These are phyloP conservation scores for Lepidochrysops patricia DNA, from an alignment of 2,888 invertebrate species.

Conservation along the genomic window DNA sequence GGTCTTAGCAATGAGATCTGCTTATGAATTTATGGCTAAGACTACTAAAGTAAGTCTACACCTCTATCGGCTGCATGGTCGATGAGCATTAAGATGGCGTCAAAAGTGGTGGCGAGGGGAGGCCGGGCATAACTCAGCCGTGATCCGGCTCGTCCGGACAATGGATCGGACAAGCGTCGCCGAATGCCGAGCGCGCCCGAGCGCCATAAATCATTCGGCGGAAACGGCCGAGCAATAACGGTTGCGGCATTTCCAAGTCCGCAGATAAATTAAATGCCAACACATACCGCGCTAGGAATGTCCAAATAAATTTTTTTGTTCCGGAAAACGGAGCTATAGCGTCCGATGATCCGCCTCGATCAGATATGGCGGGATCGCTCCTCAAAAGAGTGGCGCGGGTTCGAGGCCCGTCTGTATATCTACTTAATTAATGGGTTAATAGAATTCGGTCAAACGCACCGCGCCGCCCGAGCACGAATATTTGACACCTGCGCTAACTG, in stretches of 20 bases:
- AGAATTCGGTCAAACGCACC: background rate
- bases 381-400: slow-evolving; percentile 54
- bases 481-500: too few relatives aligned
- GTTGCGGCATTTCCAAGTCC: slow-evolving; percentile 61
- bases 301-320: slow-evolving; percentile 69
- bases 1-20: too few relatives aligned
- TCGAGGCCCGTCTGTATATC: slow-evolving; percentile 63
- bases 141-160: slow-evolving; percentile 60
- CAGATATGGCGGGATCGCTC: slow-evolving; percentile 71
- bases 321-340: slow-evolving; percentile 70
- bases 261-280: slow-evolving; percentile 72
- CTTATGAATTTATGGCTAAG: too few relatives aligned
- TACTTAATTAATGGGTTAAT: slow-evolving; percentile 61
- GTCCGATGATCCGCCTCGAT: slow-evolving; percentile 60
- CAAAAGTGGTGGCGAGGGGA: slow-evolving; percentile 49
- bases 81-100: slow-evolving; percentile 57
- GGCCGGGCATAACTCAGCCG: slow-evolving; percentile 60
- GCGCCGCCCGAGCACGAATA: too few relatives aligned
- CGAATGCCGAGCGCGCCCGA: slow-evolving; percentile 52
- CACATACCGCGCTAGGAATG: slow-evolving; percentile 65
- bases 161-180: slow-evolving; percentile 63
- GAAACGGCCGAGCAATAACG: slow-evolving; percentile 69
- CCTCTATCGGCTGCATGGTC: too few relatives aligned
- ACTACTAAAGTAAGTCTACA: too few relatives aligned
- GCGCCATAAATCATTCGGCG: slow-evolving; percentile 67